Conservation (phyloP, 2,113 vertebrate genomes). For the Scytalopus superciliaris region DNA sequence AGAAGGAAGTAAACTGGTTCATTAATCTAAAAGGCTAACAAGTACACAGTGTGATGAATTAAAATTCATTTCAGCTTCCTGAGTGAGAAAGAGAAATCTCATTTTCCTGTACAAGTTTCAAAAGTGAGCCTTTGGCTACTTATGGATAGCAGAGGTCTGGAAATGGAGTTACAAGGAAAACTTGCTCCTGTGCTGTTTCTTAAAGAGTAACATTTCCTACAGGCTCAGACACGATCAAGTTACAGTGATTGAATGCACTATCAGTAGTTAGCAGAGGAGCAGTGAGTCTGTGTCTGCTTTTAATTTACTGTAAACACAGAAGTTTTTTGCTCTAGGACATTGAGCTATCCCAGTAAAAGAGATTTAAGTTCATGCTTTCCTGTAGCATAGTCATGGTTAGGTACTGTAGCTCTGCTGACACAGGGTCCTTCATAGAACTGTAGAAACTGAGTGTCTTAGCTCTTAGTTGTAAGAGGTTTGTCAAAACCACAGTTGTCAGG, state of each 20-base stretch:
- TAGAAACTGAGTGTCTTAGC: neutral
- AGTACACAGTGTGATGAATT: neutral
- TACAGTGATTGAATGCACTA: neutral
- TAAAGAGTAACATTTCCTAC: neutral
- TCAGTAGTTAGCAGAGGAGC: neutral
- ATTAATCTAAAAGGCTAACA: slow-evolving; percentile 4
- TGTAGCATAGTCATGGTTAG: neutral
- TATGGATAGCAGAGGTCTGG: neutral
- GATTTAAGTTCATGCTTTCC: neutral
- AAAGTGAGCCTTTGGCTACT: neutral
- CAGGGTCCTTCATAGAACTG: neutral
- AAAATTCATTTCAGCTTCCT: neutral
- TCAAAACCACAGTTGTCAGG: neutral
- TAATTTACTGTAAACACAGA: neutral
- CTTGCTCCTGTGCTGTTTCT: neutral
- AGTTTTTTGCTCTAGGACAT: neutral
- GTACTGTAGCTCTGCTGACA: neutral
- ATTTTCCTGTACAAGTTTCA: neutral
- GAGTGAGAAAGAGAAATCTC: neutral
- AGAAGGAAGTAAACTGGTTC: neutral
- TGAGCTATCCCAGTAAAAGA: neutral
- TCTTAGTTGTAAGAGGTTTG: neutral
- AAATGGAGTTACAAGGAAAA: neutral
- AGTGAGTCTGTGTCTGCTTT: neutral
- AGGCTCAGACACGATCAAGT: neutral